Conservation (phyloP, 2,797 vertebrate genomes). For the Ceryle rudis region DNA sequence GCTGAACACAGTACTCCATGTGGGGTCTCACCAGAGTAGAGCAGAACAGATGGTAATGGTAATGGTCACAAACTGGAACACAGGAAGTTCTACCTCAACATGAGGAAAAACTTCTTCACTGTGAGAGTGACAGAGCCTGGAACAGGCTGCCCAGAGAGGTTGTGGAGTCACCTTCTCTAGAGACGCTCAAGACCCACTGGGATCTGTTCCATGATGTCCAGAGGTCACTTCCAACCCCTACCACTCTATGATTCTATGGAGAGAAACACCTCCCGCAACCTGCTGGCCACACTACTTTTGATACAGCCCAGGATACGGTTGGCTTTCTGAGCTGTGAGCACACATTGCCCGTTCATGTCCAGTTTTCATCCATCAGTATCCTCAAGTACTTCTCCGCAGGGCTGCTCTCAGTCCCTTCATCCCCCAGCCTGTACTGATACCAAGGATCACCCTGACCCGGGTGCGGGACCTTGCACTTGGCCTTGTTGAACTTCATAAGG, state of each 20-base stretch:
- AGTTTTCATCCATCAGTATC: not conserved
- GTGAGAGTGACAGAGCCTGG: too few relatives aligned
- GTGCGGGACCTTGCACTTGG: not conserved
- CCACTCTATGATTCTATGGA: too few relatives aligned
- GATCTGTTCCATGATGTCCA: too few relatives aligned
- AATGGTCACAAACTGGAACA: too few relatives aligned
- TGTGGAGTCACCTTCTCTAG: too few relatives aligned
- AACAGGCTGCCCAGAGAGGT: too few relatives aligned
- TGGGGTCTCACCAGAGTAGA: not conserved
- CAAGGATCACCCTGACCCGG: rapidly evolving
- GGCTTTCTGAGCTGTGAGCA: rapidly evolving
- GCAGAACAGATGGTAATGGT: not conserved
- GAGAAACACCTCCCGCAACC: rapidly evolving
- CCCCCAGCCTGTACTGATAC: not conserved
- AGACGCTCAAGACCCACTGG: too few relatives aligned
- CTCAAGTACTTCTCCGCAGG: not conserved
- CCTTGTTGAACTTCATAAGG: not conserved
- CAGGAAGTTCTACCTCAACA: too few relatives aligned
- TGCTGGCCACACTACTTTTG: rapidly evolving
- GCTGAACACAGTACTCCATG: not conserved
- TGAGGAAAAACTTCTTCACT: too few relatives aligned
- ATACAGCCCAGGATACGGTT: rapidly evolving
- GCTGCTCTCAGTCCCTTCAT: not conserved
- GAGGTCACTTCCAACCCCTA: too few relatives aligned
- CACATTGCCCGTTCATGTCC: rapidly evolving